These are phyloP conservation scores for Megalopta genalis DNA, from an alignment of 1,140 invertebrate species.

Conservation along the genomic window DNA sequence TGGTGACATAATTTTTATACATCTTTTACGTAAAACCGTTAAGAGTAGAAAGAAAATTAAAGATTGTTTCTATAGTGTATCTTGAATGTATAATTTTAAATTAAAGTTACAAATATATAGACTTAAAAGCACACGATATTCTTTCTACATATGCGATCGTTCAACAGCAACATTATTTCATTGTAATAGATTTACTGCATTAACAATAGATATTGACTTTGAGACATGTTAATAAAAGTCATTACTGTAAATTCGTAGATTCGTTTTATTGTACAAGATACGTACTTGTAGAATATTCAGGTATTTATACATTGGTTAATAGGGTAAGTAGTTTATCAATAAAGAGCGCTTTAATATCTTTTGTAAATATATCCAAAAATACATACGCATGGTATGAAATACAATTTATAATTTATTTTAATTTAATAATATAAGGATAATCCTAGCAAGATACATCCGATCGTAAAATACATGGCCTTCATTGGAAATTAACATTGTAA, in stretches of 20 bases:
- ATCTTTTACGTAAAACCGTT: too few relatives aligned
- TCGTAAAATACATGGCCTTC: neutral
- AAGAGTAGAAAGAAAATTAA: too few relatives aligned
- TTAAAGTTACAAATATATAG: too few relatives aligned
- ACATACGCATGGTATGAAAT: constrained; percentile 16
- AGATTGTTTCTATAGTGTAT: too few relatives aligned
- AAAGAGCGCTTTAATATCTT: constrained; percentile 30
- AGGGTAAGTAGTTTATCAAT: constrained; percentile 14
- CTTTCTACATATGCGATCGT: too few relatives aligned
- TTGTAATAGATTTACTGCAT: too few relatives aligned
- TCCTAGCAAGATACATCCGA: neutral
- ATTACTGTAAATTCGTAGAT: constrained; percentile 14
- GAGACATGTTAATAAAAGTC: neutral
- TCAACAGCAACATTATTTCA: too few relatives aligned
- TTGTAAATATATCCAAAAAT: constrained; percentile 49
- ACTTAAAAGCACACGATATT: too few relatives aligned
- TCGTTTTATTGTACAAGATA: constrained; percentile 34
- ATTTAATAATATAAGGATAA: neutral
- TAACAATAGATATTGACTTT: too few relatives aligned
- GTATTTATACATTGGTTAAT: constrained; percentile 43
- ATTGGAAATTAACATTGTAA: neutral
- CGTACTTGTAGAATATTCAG: constrained; percentile 27
- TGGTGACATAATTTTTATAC: too few relatives aligned
- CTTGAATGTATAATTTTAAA: too few relatives aligned
- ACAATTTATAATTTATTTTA: constrained; percentile 37